phyloP scores from a whole-genome alignment of 2,888 invertebrate species.

The Diarsia rubi region DNA sequence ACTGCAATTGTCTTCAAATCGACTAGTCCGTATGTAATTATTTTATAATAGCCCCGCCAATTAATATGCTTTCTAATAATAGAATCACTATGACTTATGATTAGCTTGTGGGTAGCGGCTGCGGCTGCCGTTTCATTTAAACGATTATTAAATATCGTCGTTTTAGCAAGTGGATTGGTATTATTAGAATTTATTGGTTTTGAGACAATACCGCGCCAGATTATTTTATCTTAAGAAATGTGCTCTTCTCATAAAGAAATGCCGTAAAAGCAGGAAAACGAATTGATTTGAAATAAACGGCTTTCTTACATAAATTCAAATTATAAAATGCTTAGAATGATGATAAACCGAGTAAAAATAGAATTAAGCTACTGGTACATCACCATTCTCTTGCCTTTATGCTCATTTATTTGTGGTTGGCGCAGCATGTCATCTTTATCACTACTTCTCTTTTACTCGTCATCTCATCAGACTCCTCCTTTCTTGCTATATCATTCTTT shows the following conservation, averaged over 20 bases:
- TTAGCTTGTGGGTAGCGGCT: conserved; percentile 19
- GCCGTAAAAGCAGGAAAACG: not conserved
- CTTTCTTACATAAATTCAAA: not conserved
- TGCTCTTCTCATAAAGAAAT: not conserved
- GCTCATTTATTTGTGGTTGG: too few relatives aligned
- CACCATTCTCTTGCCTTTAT: too few relatives aligned
- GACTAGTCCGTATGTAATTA: conserved; percentile 66
- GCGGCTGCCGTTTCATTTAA: not conserved
- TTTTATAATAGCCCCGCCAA: conserved; percentile 64
- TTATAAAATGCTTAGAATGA: not conserved
- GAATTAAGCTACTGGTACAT: not conserved
- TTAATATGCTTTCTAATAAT: conserved; percentile 63
- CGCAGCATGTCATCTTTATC: too few relatives aligned
- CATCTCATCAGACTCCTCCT: too few relatives aligned
- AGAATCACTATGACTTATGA: conserved; percentile 43
- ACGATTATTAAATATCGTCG: conserved; percentile 2
- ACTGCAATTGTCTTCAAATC: conserved; percentile 68
- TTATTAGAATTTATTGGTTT: not conserved
- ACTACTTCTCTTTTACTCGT: too few relatives aligned
- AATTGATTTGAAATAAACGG: not conserved
- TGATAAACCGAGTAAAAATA: not conserved
- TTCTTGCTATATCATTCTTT: too few relatives aligned
- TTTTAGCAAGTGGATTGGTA: not conserved
- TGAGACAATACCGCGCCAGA: not conserved
- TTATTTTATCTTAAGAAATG: not conserved